A percentile compares a stretch with the other conserved stretches of the same genome.
phyloP scores from a whole-genome alignment of 2,113 vertebrate genomes.

The Coryphaenoides rupestris region DNA sequence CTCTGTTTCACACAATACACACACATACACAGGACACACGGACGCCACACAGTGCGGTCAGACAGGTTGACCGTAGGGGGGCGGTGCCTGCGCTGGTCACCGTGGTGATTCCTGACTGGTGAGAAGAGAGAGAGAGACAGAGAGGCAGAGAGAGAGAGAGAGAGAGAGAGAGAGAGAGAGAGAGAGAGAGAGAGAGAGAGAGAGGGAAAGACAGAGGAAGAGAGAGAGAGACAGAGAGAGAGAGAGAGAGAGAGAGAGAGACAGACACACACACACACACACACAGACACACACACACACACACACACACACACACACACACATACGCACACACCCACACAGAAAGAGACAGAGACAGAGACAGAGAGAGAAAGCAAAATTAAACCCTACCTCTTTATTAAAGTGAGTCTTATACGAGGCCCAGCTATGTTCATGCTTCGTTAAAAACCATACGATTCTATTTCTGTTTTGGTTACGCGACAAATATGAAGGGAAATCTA shows the following conservation, averaged over 20 bases:
- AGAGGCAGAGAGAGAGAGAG: neutral
- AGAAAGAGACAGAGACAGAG: too few relatives aligned
- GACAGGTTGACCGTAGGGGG: conserved; percentile 20
- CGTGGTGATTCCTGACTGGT: conserved; percentile 47
- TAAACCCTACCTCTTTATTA: too few relatives aligned
- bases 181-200: too few relatives aligned
- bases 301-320: neutral
- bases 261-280: conserved; percentile 1
- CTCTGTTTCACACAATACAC: conserved; percentile 17
- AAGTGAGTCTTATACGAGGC: too few relatives aligned
- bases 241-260: neutral
- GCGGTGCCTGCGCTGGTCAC: conserved; percentile 24
- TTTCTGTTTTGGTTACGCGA: too few relatives aligned
- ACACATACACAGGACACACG: conserved; percentile 4
- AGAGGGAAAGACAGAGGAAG: too few relatives aligned
- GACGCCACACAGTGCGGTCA: conserved; percentile 20
- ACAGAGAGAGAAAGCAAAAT: too few relatives aligned
- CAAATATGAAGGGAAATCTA: too few relatives aligned
- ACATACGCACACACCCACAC: too few relatives aligned
- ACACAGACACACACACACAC: neutral
- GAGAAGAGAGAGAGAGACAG: conserved; percentile 29
- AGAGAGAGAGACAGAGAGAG: neutral
- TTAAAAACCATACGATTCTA: too few relatives aligned
- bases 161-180: conserved; percentile 6
- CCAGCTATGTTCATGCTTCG: too few relatives aligned